Evolutionary conservation across 2,797 vertebrate species (phyloP).

Genomic region (Eupleurogrammus muticus): DNA sequence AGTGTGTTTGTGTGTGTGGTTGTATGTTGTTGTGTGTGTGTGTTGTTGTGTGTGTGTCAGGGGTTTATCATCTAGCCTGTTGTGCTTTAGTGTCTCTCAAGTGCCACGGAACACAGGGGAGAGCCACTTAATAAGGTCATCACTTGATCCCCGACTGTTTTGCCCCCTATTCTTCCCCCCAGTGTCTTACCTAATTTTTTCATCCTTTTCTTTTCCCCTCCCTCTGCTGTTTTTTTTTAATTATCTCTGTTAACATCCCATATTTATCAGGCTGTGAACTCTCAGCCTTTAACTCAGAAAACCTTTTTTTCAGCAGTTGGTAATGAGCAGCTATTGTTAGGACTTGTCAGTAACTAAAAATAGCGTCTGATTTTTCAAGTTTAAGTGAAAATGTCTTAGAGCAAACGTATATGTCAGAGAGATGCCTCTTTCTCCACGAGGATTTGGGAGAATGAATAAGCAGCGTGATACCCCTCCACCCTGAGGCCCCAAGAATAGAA

Average conservation of each 20-base stretch:
- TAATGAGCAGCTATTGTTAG: constrained; percentile 2
- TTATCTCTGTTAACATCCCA: constrained; percentile 4
- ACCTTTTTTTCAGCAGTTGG: constrained; percentile 7
- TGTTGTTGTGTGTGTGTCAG: not conserved
- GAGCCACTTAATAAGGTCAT: constrained; percentile 80
- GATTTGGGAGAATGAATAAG: constrained; percentile 47
- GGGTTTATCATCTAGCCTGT: constrained; percentile 58
- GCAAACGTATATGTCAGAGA: constrained; percentile 22
- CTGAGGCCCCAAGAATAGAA: constrained; percentile 53
- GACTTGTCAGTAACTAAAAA: not conserved
- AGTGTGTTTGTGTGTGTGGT: constrained; percentile 8
- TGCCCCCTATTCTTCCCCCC: constrained; percentile 20
- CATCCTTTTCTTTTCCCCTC: not conserved
- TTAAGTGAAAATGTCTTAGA: constrained; percentile 26
- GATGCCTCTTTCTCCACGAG: constrained; percentile 25
- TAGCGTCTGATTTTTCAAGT: constrained; percentile 14
- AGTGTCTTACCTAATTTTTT: constrained; percentile 29
- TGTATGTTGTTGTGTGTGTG: constrained; percentile 1
- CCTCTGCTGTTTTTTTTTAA: not conserved
- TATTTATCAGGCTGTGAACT: not conserved
- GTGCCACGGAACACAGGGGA: constrained; percentile 46
- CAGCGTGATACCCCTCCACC: constrained; percentile 43
- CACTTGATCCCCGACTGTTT: constrained; percentile 69
- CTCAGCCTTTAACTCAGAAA: not conserved
- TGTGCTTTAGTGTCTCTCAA: constrained; percentile 48